phyloP scores from a whole-genome alignment of 2,113 vertebrate species.

The Gopherus evgoodei region DNA sequence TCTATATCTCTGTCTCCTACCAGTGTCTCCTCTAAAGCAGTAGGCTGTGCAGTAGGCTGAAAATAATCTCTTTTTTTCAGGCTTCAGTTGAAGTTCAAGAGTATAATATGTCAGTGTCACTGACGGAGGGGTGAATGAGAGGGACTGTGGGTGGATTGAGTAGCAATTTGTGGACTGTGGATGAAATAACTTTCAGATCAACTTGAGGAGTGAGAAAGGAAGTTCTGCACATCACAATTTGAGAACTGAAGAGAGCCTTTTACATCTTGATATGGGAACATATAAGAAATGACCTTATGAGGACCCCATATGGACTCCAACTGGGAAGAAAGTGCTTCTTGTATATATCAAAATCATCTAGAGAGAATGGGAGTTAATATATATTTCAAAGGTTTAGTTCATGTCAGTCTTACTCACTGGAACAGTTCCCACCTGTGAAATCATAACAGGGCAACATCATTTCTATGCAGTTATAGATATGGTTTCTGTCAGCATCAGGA shows the following conservation, averaged over 20 bases:
- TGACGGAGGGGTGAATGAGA: background rate
- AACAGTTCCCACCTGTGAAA: background rate
- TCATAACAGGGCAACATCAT: background rate
- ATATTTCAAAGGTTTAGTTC: background rate
- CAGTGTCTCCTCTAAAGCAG: background rate
- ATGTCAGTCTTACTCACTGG: background rate
- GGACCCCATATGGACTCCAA: conserved; percentile 5
- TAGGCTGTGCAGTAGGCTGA: background rate
- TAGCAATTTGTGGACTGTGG: background rate
- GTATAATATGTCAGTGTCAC: background rate
- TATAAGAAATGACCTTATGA: conserved; percentile 27
- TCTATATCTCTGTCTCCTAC: background rate
- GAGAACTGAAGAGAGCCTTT: background rate
- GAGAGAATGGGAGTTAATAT: background rate
- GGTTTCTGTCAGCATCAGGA: background rate
- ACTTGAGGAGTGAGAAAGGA: background rate
- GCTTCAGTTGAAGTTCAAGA: background rate
- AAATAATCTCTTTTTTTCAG: background rate
- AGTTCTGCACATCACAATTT: background rate
- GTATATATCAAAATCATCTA: conserved; percentile 21
- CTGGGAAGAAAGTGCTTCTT: conserved; percentile 11
- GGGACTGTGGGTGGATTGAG: background rate
- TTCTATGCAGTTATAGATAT: background rate
- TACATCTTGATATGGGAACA: background rate
- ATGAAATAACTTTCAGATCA: background rate